Conservation (phyloP, 2,797 vertebrate species). For the Kryptolebias ocellatus region DNA sequence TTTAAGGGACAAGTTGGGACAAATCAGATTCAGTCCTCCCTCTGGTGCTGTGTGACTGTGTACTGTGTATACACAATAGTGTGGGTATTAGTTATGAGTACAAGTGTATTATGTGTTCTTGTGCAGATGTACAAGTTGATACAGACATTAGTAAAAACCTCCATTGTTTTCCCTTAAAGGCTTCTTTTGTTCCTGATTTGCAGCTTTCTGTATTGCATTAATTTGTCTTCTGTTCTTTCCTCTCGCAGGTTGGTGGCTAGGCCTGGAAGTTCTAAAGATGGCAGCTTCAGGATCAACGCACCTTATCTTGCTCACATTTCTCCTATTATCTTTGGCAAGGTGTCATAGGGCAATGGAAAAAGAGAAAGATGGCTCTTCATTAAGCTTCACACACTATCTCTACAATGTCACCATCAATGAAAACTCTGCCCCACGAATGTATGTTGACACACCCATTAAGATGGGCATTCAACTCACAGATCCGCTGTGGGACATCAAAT, state of each 20-base stretch:
- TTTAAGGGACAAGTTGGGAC: constrained; percentile 69
- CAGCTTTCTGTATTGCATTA: not conserved
- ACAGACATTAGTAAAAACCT: not conserved
- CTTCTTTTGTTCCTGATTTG: not conserved
- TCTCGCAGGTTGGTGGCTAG: constrained; percentile 65
- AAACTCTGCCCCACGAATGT: constrained; percentile 93
- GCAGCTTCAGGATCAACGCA: constrained; percentile 53
- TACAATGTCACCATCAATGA: constrained; percentile 94
- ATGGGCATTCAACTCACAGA: constrained; percentile 89
- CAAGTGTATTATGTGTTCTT: constrained; percentile 7
- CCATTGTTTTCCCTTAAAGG: not conserved
- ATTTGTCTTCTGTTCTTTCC: not conserved
- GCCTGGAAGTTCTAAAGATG: constrained; percentile 71
- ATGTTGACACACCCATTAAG: constrained; percentile 85
- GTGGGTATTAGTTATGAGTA: not conserved
- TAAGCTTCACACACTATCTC: constrained; percentile 90
- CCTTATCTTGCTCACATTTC: constrained; percentile 55
- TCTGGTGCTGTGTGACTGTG: constrained; percentile 42
- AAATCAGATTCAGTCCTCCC: constrained; percentile 56
- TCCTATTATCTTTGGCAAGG: constrained; percentile 64
- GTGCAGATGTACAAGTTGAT: constrained; percentile 4
- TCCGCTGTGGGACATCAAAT: constrained; percentile 85
- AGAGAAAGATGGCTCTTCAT: constrained; percentile 76
- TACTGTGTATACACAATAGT: constrained; percentile 17
- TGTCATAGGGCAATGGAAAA: constrained; percentile 72